Evolutionary conservation across 1,140 invertebrate genomes (phyloP).

Genomic region (Lanistes nyassanus): DNA sequence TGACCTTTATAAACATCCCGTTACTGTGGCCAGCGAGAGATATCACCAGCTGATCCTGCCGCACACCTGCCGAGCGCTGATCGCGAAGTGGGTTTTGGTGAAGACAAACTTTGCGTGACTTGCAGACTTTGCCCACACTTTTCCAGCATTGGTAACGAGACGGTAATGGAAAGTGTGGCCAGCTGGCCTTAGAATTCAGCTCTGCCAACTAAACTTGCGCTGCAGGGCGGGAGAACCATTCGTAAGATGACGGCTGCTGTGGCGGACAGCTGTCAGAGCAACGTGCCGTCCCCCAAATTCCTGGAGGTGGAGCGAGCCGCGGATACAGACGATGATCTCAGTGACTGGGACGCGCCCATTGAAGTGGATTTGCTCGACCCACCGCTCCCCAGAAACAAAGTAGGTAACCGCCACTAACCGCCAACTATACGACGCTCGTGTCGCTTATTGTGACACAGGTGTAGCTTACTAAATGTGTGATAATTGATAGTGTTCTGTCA

Average conservation of each 20-base stretch:
- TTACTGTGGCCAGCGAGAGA: no score
- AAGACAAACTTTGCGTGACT: no score
- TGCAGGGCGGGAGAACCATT: not conserved
- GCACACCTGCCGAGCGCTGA: no score
- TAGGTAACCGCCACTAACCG: constrained; percentile 20
- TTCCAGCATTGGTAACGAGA: no score
- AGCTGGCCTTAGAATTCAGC: no score
- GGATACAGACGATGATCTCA: constrained; percentile 40
- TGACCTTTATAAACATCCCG: no score
- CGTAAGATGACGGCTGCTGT: not conserved
- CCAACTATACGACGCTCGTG: no score
- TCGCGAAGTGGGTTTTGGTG: no score
- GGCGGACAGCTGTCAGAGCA: not conserved
- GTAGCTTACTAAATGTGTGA: not conserved
- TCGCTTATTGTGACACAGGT: not conserved
- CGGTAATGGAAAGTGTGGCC: no score
- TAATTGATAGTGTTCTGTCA: not conserved
- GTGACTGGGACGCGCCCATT: constrained; percentile 42
- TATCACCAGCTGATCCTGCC: no score
- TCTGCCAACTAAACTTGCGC: no score
- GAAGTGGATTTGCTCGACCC: constrained; percentile 37
- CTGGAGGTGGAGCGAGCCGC: constrained; percentile 14
- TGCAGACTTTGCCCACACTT: no score
- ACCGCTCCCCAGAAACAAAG: constrained; percentile 17
- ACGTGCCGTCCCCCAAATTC: constrained; percentile 9